Conservation (phyloP, 2,888 invertebrate genomes). For the Boloria euphrosyne region DNA sequence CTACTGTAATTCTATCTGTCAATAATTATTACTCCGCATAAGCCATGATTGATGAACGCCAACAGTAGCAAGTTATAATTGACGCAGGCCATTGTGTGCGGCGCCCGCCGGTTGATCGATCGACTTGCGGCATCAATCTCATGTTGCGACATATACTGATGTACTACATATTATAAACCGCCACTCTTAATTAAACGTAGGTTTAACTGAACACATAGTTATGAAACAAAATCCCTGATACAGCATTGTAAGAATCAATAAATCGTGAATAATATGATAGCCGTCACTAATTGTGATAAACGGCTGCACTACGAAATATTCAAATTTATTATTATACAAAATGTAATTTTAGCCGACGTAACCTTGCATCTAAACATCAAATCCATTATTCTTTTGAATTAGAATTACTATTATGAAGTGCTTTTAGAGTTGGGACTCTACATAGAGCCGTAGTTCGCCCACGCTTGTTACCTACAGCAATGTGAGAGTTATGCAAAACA, state of each 20-base stretch:
- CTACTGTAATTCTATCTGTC: constrained; percentile 59
- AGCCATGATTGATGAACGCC: constrained; percentile 73
- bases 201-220: constrained; percentile 64
- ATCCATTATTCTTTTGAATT: background rate
- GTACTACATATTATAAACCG: constrained; percentile 35
- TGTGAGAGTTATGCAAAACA: constrained; percentile 6
- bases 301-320: constrained; percentile 25
- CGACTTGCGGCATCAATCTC: constrained; percentile 43
- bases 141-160: constrained; percentile 39
- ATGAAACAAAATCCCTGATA: constrained; percentile 54
- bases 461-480: background rate
- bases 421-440: background rate
- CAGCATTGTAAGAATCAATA: constrained; percentile 51
- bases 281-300: constrained; percentile 43
- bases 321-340: background rate
- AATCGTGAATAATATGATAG: constrained; percentile 46
- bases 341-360: background rate
- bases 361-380: background rate
- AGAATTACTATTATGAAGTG: background rate
- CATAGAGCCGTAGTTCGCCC: constrained; percentile 6
- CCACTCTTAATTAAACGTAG: constrained; percentile 63
- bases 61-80: constrained; percentile 72
- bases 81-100: constrained; percentile 62
- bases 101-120: constrained; percentile 58
- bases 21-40: constrained; percentile 72